A percentile compares a stretch with the other conserved stretches of the same genome.
phyloP scores from a whole-genome alignment of 2,888 invertebrate species.

The Ennomos quercinarius region DNA sequence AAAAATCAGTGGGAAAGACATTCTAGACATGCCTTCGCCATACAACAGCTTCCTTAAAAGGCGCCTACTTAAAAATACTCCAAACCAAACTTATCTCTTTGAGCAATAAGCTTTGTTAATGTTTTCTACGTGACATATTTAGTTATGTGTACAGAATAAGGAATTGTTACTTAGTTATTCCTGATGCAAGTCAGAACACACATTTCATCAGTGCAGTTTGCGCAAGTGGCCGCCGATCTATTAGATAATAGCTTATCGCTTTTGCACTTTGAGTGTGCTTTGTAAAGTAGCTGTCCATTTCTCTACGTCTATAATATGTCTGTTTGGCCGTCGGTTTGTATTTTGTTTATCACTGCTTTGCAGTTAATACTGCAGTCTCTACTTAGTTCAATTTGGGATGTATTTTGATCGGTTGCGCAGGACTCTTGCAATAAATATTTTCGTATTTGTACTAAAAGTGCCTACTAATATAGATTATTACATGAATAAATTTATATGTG shows the following conservation, averaged over 20 bases:
- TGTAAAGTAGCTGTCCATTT: conserved; percentile 20
- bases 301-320: too few species aligned
- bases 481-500: too few species aligned
- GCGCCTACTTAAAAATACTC: conserved; percentile 42
- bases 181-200: conserved; percentile 49
- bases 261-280: conserved; percentile 33
- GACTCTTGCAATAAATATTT: too few species aligned
- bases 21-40: conserved; percentile 33
- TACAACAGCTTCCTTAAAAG: conserved; percentile 40
- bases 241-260: conserved; percentile 48
- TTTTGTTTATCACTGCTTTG: too few species aligned
- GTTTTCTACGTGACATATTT: conserved; percentile 51
- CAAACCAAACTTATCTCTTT: conserved; percentile 43
- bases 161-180: conserved; percentile 37
- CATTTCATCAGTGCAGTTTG: conserved; percentile 50
- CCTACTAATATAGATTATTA: too few species aligned
- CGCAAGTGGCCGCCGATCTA: conserved; percentile 45
- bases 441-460: too few species aligned
- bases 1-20: conserved; percentile 17
- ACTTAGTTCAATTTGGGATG: too few species aligned
- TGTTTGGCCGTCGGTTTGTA: too few species aligned
- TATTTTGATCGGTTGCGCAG: too few species aligned
- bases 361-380: too few species aligned
- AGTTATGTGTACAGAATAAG: conserved; percentile 36
- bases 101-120: conserved; percentile 43